Evolutionary conservation across 1,140 invertebrate genomes (phyloP).

Genomic region (Xylocopa sonorina): DNA sequence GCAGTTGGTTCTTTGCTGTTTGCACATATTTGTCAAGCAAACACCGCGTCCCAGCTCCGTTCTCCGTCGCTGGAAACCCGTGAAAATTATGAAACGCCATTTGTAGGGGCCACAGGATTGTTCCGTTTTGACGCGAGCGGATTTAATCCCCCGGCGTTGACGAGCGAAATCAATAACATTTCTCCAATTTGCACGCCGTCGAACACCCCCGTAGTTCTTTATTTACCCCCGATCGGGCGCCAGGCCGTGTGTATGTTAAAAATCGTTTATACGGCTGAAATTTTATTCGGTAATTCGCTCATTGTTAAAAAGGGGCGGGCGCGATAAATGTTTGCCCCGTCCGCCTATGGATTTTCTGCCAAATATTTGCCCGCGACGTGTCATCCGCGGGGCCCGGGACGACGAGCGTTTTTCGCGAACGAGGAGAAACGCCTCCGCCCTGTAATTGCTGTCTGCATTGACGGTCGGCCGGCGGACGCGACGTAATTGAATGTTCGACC

Average conservation of each 20-base stretch:
- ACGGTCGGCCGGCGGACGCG: slow-evolving; percentile 5
- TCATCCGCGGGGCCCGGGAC: slow-evolving; percentile 1
- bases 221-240: slow-evolving; percentile 32
- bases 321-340: slow-evolving; percentile 41
- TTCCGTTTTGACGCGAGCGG: slow-evolving; percentile 11
- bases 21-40: slow-evolving; percentile 13
- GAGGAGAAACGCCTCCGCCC: slow-evolving; percentile 24
- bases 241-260: slow-evolving; percentile 6
- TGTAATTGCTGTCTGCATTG: slow-evolving; percentile 46
- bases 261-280: slow-evolving; percentile 31
- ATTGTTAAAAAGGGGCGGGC: slow-evolving; percentile 5
- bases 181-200: slow-evolving; percentile 16
- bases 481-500: slow-evolving; percentile 39
- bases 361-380: slow-evolving; percentile 48
- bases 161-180: slow-evolving; percentile 40
- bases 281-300: slow-evolving; percentile 48
- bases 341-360: slow-evolving; percentile 47
- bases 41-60: not conserved
- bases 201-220: slow-evolving; percentile 19
- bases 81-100: slow-evolving; percentile 15
- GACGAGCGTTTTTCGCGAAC: slow-evolving; percentile 17
- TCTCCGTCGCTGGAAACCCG: not conserved
- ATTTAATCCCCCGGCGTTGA: not conserved
- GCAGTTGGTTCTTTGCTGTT: not conserved
- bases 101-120: not conserved